phyloP scores from a whole-genome alignment of 2,888 invertebrate species.

The Xylophagus ater region DNA sequence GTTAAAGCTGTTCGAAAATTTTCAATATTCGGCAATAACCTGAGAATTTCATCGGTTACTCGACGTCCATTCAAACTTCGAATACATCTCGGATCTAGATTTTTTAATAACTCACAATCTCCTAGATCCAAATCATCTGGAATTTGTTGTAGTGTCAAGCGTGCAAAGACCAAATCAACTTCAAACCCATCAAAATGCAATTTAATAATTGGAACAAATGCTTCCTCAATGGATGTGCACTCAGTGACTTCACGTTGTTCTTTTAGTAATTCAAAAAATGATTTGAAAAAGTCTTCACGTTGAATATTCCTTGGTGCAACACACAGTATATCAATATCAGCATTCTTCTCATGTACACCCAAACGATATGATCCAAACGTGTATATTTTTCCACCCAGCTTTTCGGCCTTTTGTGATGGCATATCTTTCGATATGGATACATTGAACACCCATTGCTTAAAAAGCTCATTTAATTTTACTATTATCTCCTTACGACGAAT shows the following conservation, averaged over 20 bases:
- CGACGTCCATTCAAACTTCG: conserved; percentile 94
- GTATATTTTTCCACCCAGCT: conserved; percentile 94
- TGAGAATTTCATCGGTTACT: conserved; percentile 95
- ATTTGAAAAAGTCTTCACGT: conserved; percentile 87
- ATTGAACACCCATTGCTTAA: conserved; percentile 88
- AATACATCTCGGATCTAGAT: conserved; percentile 92
- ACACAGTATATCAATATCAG: conserved; percentile 97
- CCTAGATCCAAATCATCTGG: conserved; percentile 80
- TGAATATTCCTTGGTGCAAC: conserved; percentile 95
- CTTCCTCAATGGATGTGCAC: conserved; percentile 87
- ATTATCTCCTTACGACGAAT: conserved; percentile 79
- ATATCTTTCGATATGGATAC: conserved; percentile 82
- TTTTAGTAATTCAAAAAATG: conserved; percentile 85
- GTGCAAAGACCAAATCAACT: conserved; percentile 95
- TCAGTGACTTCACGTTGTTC: conserved; percentile 76
- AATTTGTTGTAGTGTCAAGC: conserved; percentile 89
- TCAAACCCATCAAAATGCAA: conserved; percentile 98
- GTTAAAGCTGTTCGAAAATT: conserved; percentile 87
- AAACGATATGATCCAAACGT: conserved; percentile 97
- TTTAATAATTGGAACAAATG: conserved; percentile 98
- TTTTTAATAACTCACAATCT: conserved; percentile 85
- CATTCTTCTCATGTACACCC: conserved; percentile 94
- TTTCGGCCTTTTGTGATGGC: conserved; percentile 80
- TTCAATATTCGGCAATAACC: conserved; percentile 88
- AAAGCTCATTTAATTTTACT: conserved; percentile 77